phyloP scores from a whole-genome alignment of 2,113 vertebrate genomes.

The Lophura nycthemera region DNA sequence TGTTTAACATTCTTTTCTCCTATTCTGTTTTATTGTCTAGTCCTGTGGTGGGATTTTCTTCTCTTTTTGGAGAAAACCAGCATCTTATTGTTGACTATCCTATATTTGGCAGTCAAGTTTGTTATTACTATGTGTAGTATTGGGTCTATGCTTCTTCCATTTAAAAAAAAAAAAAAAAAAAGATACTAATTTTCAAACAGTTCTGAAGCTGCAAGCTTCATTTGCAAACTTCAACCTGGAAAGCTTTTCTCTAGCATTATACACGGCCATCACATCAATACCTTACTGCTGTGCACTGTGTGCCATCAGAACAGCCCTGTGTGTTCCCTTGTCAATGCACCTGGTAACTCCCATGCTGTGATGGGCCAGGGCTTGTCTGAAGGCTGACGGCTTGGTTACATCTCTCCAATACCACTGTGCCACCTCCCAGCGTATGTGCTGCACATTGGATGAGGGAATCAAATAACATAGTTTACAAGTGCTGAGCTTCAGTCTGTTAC shows the following conservation, averaged over 20 bases:
- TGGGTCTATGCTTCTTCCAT: neutral
- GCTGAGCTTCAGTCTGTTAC: neutral
- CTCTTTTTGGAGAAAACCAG: accelerated
- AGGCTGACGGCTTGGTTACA: neutral
- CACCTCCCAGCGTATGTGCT: neutral
- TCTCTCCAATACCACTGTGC: neutral
- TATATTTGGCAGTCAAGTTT: accelerated
- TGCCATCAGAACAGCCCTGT: neutral
- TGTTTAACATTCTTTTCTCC: neutral
- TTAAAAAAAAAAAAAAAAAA: neutral
- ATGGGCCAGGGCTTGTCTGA: neutral
- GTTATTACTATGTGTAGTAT: accelerated
- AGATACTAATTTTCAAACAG: neutral
- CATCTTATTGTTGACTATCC: neutral
- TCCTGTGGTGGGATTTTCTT: neutral
- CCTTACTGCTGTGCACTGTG: accelerated
- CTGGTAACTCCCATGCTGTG: neutral
- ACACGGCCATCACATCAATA: accelerated
- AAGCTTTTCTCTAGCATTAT: neutral
- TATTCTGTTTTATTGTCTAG: neutral
- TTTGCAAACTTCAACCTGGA: neutral
- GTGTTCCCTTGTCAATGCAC: neutral
- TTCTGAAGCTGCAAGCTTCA: neutral
- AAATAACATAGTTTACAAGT: neutral
- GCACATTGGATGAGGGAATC: neutral